Percentiles rank a stretch among this genome's conserved stretches.
phyloP scores from a whole-genome alignment of 2,888 invertebrate genomes.

The Heteromurus nitidus region DNA sequence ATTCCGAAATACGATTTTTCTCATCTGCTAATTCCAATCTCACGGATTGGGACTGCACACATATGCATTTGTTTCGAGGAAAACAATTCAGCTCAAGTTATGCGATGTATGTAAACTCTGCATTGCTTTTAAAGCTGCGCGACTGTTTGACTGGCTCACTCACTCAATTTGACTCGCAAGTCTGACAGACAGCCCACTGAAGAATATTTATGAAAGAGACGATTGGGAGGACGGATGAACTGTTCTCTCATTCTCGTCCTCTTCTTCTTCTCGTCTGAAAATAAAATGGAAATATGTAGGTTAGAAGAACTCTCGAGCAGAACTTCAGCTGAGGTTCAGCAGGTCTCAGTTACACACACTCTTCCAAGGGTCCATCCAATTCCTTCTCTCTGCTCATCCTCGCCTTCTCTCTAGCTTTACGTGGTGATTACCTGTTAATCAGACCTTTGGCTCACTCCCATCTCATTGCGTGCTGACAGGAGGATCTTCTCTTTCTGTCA shows the following conservation, averaged over 20 bases:
- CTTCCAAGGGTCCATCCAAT: slow-evolving; percentile 11
- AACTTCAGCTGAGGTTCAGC: no score
- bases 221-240: slow-evolving; percentile 54
- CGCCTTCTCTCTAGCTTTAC: slow-evolving; percentile 39
- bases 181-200: slow-evolving; percentile 58
- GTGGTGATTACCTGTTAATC: slow-evolving; percentile 66
- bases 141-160: slow-evolving; percentile 47
- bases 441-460: slow-evolving; percentile 63
- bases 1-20: slow-evolving; percentile 18
- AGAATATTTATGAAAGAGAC: slow-evolving; percentile 58
- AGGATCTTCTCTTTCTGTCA: slow-evolving; percentile 58
- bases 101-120: no score
- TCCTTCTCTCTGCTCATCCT: neutral
- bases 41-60: no score
- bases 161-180: slow-evolving; percentile 59
- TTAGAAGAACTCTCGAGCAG: no score
- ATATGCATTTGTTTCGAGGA: no score
- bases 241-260: slow-evolving; percentile 30
- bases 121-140: no score
- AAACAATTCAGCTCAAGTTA: no score
- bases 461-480: slow-evolving; percentile 67
- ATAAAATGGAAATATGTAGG: no score
- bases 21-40: slow-evolving; percentile 40
- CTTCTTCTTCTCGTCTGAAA: no score
- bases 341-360: no score